Evolutionary conservation across 2,113 vertebrate genomes (phyloP).

Genomic region (Oenanthe melanoleuca): DNA sequence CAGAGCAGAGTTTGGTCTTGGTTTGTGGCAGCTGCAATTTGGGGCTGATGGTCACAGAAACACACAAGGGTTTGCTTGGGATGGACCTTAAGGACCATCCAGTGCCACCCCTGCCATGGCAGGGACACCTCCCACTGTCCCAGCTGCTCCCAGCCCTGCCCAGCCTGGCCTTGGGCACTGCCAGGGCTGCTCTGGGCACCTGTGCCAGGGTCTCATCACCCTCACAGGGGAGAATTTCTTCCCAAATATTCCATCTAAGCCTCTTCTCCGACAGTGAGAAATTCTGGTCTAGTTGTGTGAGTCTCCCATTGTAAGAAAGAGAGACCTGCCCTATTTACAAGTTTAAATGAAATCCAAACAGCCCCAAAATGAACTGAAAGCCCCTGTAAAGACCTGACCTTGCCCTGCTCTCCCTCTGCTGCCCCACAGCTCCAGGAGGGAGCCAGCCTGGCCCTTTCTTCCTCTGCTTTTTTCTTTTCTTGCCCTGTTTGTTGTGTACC

Average conservation of each 20-base stretch:
- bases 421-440: not conserved
- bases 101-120: not conserved
- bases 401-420: constrained; percentile 1
- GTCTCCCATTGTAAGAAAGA: not conserved
- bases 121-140: rapidly evolving
- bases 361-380: rapidly evolving
- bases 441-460: not conserved
- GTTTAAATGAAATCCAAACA: not conserved
- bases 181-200: not conserved
- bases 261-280: not conserved
- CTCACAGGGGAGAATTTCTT: not conserved
- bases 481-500: not conserved
- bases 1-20: not conserved
- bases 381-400: not conserved
- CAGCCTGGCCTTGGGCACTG: not conserved
- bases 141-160: rapidly evolving
- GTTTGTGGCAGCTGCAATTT: rapidly evolving
- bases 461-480: not conserved
- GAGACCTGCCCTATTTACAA: not conserved
- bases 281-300: too few species aligned
- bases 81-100: rapidly evolving
- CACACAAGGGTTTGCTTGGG: not conserved
- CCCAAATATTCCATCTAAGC: not conserved
- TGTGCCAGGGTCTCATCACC: rapidly evolving
- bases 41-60: not conserved